These are phyloP conservation scores for Beaufortia kweichowensis DNA, from an alignment of 2,113 vertebrate genomes.

Conservation along the genomic window DNA sequence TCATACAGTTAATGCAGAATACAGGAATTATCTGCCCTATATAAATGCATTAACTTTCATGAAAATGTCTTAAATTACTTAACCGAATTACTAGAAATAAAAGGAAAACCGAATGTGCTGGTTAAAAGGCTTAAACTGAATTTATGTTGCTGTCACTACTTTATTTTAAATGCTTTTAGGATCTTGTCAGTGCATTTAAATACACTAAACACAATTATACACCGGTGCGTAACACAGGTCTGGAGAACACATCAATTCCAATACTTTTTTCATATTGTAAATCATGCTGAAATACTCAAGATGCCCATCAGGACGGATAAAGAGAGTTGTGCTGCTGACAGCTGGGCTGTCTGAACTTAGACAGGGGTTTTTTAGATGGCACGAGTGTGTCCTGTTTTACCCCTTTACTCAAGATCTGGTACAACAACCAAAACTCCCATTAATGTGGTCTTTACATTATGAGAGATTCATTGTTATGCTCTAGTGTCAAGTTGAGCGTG, in stretches of 20 bases:
- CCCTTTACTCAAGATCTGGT: background rate
- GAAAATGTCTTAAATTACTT: background rate
- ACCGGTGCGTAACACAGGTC: background rate
- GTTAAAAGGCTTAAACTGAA: background rate
- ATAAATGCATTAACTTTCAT: background rate
- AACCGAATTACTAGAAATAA: background rate
- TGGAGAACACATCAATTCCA: constrained; percentile 35
- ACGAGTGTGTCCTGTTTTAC: constrained; percentile 30
- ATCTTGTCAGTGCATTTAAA: background rate
- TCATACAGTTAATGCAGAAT: background rate
- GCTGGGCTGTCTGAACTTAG: constrained; percentile 27
- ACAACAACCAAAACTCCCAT: background rate
- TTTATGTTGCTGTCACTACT: background rate
- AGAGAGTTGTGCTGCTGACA: constrained; percentile 34
- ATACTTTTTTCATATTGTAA: constrained; percentile 25
- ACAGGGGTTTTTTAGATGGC: constrained; percentile 19
- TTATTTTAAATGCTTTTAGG: background rate
- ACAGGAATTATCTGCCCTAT: background rate
- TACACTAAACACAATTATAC: too few species aligned
- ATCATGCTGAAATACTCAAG: constrained; percentile 17
- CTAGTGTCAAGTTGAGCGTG: constrained; percentile 11
- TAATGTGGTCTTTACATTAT: constrained; percentile 40
- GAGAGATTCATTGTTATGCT: constrained; percentile 38
- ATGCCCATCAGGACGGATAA: constrained; percentile 19
- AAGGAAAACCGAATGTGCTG: background rate